Evolutionary conservation across 1,140 invertebrate genomes (phyloP), one percentile per base, ranked within the genome.

Genomic region (Drosophila equinoxialis): DNA sequence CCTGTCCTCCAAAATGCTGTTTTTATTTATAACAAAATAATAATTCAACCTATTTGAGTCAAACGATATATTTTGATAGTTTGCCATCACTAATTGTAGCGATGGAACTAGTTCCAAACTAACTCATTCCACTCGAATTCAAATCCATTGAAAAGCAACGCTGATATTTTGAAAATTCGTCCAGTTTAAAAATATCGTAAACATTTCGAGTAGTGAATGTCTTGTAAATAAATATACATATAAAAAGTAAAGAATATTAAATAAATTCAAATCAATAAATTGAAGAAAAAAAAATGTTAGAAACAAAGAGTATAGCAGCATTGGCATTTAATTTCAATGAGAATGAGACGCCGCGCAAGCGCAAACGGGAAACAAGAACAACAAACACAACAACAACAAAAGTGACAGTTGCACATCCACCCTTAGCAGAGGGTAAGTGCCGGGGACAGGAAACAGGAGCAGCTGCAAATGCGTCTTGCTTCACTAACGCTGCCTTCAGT

Each of bases 401-500:
- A 48, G 45, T 48, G 45, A 48, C 45, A 51, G 45, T 51, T 51
- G 45, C 45, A 51, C 17, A 51, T 51, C 70, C 65, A 73, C 68
- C 69, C 67, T 58, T 80, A 71, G 61, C 65, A 42, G 48, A 30
- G 48, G 65, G 11, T 1, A 42, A 64, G 13, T 51, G 41, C 33
- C 17, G 65, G 63, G 17, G 64, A 65, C 62, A 51, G 61, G 39
- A 68, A 62, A 60, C 66, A 57, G 57, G 73, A 71, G 71, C 45
- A 20, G 54, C 42, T 42, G 60, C 58, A 23, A 65, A 61, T 59
- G 68, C 75, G 57, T 77, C 83, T 71, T 85, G 90, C 67, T 91
- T 91, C 72, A 90, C 84, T 35, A 91, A 91, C 60, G 79, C 84
- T 35, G 90, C 90, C 4, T 91, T 91, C 26, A 91, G 90, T 57